Percentiles rank a stretch among this genome's conserved stretches.
These are phyloP conservation scores for Bombus superbus DNA, from an alignment of 1,140 invertebrate genomes.

Conservation along the genomic window DNA sequence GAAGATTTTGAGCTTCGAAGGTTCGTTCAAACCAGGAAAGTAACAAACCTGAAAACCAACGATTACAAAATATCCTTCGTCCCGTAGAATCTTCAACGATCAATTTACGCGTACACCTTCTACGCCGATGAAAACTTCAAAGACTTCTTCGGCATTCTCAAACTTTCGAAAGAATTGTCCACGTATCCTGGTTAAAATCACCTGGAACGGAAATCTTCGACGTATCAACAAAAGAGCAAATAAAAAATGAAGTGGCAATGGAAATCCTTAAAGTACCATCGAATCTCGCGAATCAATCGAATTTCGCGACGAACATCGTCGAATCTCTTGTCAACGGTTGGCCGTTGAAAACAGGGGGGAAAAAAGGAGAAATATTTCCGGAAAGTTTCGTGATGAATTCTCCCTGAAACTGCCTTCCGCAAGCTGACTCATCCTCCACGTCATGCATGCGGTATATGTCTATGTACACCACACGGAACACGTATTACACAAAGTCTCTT, in stretches of 20 bases:
- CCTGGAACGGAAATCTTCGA: no score
- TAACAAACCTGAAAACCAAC: not conserved
- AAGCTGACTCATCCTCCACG: slow-evolving; percentile 67
- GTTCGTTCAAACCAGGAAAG: no score
- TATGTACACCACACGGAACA: slow-evolving; percentile 59
- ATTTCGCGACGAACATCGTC: not conserved
- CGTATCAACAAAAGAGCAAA: not conserved
- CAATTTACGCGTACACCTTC: not conserved
- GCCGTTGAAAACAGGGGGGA: not conserved
- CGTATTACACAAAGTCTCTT: slow-evolving; percentile 52
- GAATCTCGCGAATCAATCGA: not conserved
- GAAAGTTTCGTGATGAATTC: slow-evolving; percentile 63
- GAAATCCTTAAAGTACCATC: not conserved
- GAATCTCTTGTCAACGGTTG: not conserved
- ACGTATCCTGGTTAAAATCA: no score
- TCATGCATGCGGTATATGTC: slow-evolving; percentile 62
- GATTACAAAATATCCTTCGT: not conserved
- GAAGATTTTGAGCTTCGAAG: not conserved
- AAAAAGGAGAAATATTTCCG: slow-evolving; percentile 53
- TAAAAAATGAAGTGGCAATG: not conserved
- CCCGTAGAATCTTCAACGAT: not conserved
- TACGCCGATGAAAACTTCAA: no score
- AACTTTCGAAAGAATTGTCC: no score
- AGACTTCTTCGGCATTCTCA: no score
- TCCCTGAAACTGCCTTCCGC: slow-evolving; percentile 50